Base-by-base conservation (phyloP, 2,888 invertebrate species). In the Xylocampa areola region DNA sequence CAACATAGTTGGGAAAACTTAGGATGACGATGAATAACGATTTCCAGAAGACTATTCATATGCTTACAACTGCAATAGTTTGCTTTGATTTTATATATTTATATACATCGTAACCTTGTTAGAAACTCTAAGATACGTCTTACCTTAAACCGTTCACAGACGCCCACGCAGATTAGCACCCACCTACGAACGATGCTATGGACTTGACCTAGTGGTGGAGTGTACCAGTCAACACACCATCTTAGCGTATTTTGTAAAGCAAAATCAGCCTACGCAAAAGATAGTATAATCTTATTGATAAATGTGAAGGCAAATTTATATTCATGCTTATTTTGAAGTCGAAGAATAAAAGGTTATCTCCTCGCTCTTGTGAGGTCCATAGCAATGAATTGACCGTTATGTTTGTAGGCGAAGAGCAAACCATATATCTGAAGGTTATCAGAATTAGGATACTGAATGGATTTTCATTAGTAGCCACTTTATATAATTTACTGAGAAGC, bases 141-240 rank as follows among this genome's bases (percentile, higher is more conserved):
- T 62, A 47, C 65, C 47, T 64, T 68, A 64, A 62, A 68, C 58
- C 54, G 51, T 68, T 59, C 51, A 50, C 61, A 41, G 36, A 51
- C 49, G 40, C 68, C 65, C 54, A 76, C 67, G 41, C 23, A 32
- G 53, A 62, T 63, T 72, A 68, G 33, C 66, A 65, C 45, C 51
- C 63, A 41, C 65, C 68, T 37, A 68, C 73, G 37, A 32, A 47
- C 39, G 37, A 54, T 35, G 37, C 33, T 30, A 52, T 44, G 29
- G 37, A 64, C 29, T 58, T 54, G 62, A 65, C 63, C 66, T 60
- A 58, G 45, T 51, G 23, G 17, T 36, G 32, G 1, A 40, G 21
- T 37, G 21, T 49, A 49, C 14, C 23, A 48, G 8, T 39, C 21
- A 33, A 63, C 43, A 37, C 29, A 40, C 36, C 39, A 19, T 32